These are phyloP conservation scores for Leucoptera coffeella DNA, from an alignment of 2,888 invertebrate species.

Conservation along the genomic window DNA sequence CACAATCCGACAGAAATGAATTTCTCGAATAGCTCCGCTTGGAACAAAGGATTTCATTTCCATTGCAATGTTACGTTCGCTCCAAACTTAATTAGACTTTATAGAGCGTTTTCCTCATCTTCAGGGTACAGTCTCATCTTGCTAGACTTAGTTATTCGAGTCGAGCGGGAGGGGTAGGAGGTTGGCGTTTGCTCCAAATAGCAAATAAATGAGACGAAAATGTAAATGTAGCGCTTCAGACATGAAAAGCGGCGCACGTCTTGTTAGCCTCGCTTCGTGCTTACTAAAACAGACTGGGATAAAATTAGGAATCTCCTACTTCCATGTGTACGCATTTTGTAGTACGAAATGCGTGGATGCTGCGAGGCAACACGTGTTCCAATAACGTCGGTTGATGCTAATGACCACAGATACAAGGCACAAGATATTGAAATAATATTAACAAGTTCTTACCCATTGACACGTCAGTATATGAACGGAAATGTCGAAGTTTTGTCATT, in stretches of 20 bases:
- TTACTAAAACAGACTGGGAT: no score
- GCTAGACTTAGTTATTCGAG: conserved; percentile 45
- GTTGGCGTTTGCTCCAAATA: conserved; percentile 35
- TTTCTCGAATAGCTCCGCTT: neutral
- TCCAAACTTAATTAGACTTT: conserved; percentile 52
- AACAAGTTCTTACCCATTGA: no score
- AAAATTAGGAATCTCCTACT: no score
- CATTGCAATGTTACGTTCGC: conserved; percentile 38
- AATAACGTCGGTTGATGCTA: no score
- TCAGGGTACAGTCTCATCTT: conserved; percentile 39
- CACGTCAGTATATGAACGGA: no score
- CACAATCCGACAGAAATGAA: neutral
- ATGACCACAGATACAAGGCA: no score
- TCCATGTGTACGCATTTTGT: no score
- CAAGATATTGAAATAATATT: no score
- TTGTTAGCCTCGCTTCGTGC: no score
- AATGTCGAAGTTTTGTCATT: no score
- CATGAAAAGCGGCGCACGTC: conserved; percentile 51
- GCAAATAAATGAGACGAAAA: conserved; percentile 56
- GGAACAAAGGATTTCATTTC: conserved; percentile 14
- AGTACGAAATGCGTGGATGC: no score
- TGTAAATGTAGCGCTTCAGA: conserved; percentile 53
- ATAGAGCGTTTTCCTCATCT: conserved; percentile 52
- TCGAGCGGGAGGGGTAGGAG: conserved; percentile 19
- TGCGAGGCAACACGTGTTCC: no score